These are phyloP conservation scores for Orthosia gothica DNA, from an alignment of 2,888 invertebrate species.

Conservation along the genomic window DNA sequence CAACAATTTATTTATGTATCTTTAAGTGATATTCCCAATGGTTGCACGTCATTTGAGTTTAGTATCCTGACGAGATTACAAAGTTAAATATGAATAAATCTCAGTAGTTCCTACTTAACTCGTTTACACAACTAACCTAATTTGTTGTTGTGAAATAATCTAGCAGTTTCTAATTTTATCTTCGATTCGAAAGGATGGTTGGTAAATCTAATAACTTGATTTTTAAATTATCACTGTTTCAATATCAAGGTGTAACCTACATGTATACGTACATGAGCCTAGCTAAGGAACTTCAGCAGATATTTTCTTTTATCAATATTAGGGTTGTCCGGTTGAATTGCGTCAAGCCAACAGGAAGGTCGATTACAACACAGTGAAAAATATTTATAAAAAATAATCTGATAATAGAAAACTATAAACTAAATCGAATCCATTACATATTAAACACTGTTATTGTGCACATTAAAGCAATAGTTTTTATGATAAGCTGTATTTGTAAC, in stretches of 20 bases:
- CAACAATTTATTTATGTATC: slow-evolving; percentile 6
- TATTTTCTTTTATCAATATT: too few relatives aligned
- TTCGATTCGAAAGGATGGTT: slow-evolving; percentile 29
- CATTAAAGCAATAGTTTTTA: slow-evolving; percentile 2
- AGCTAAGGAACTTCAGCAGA: too few relatives aligned
- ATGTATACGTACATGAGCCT: too few relatives aligned
- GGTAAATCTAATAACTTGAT: slow-evolving; percentile 14
- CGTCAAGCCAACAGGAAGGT: too few relatives aligned
- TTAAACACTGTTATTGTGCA: slow-evolving; percentile 7
- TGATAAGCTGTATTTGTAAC: background rate
- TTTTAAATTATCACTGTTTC: background rate
- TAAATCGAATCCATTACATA: background rate
- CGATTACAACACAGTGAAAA: too few relatives aligned
- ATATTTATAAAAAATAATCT: background rate
- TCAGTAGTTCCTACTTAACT: slow-evolving; percentile 24
- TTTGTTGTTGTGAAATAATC: slow-evolving; percentile 22
- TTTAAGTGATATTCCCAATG: slow-evolving; percentile 36
- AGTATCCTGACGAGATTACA: slow-evolving; percentile 27
- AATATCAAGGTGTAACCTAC: too few relatives aligned
- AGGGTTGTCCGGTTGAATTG: too few relatives aligned
- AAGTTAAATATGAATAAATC: slow-evolving; percentile 13
- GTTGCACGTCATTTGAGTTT: slow-evolving; percentile 37
- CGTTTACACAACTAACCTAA: slow-evolving; percentile 36
- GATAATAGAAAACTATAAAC: slow-evolving; percentile 7
- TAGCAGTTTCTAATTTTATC: slow-evolving; percentile 9